A percentile compares a stretch with the other conserved stretches of the same genome.
Evolutionary conservation across 2,888 invertebrate genomes (phyloP).

Genomic region (Callyntrura sp.): DNA sequence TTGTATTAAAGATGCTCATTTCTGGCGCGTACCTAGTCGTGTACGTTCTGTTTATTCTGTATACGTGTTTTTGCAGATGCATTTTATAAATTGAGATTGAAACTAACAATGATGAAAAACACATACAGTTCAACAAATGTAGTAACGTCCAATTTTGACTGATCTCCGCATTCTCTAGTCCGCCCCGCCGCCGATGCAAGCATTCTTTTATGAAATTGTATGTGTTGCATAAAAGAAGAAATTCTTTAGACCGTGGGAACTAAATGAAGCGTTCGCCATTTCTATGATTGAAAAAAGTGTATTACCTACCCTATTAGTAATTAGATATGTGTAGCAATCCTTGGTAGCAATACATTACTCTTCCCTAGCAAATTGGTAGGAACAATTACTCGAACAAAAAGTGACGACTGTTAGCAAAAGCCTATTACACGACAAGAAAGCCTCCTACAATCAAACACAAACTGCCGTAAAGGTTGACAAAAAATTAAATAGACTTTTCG

Average conservation of each 20-base stretch:
- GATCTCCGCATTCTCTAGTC: not conserved
- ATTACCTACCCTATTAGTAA: not conserved
- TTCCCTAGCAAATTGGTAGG: not conserved
- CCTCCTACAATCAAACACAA: not conserved
- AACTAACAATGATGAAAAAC: not conserved
- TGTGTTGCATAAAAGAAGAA: slow-evolving; percentile 12
- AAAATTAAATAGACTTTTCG: not conserved
- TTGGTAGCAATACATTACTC: not conserved
- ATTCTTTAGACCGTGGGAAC: slow-evolving; percentile 62
- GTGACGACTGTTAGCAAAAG: not conserved
- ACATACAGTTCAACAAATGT: too few relatives aligned
- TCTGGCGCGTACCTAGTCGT: too few relatives aligned
- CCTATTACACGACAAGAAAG: not conserved
- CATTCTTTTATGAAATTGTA: not conserved
- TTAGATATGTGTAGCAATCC: too few relatives aligned
- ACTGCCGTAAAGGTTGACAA: not conserved
- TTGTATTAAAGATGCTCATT: not conserved
- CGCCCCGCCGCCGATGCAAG: not conserved
- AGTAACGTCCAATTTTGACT: not conserved
- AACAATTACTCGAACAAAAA: slow-evolving; percentile 8
- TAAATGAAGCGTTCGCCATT: slow-evolving; percentile 43
- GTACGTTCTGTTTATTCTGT: not conserved
- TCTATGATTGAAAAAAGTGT: not conserved
- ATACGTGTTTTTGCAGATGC: not conserved
- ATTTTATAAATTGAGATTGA: slow-evolving; percentile 8